Base-by-base conservation (phyloP, 2,113 vertebrate species). In the Apteryx mantelli region DNA sequence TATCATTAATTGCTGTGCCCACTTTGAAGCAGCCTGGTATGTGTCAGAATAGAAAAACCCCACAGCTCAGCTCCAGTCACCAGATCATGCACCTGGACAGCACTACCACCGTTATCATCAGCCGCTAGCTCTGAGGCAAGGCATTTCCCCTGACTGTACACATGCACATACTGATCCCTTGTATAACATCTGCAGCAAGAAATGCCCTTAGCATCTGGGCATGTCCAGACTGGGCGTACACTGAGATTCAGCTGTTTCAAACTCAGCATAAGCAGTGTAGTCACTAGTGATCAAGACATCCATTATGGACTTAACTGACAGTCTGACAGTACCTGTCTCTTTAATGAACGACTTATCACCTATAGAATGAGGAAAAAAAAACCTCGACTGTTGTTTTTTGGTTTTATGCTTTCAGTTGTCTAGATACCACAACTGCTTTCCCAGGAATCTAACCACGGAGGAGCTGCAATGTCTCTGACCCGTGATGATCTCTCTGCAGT, bases 91-190 rank as follows among this genome's bases (percentile, higher is more conserved):
- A 50, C 61, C 73, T 15, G 53, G 24, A 11, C 60, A 82, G 60
- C 17, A 3, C 34, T 40, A 28, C 76, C 70, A 60, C 11, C 19
- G 13, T 1, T 65, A 6, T 1, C 52, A 24, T 0, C 56, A 42
- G 18, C 44, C 34, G 50, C 76, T 4, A 22, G 65, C 61, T 58
- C 48, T 0, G 22, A 30, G 44, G 50, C 5, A 1, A 18, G 40
- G 66, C 53, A 38, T 7, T 3, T 28, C 60, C 50, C 46, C 58
- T 2, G 11, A 4, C 48, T 22, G 32, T 36, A 24, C 44, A 40
- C 17, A 6, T 1, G 8, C 8, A 22, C 2, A 7, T 26, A 4
- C 16, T 0, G 9, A 55, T 1, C 63, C 56, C 21, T 26, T 5
- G 63, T 38, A 6, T 1, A 13, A 20, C 0, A 1, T 18, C 3